Conservation (phyloP, 2,113 vertebrate species). For the Dromiciops gliroides region DNA sequence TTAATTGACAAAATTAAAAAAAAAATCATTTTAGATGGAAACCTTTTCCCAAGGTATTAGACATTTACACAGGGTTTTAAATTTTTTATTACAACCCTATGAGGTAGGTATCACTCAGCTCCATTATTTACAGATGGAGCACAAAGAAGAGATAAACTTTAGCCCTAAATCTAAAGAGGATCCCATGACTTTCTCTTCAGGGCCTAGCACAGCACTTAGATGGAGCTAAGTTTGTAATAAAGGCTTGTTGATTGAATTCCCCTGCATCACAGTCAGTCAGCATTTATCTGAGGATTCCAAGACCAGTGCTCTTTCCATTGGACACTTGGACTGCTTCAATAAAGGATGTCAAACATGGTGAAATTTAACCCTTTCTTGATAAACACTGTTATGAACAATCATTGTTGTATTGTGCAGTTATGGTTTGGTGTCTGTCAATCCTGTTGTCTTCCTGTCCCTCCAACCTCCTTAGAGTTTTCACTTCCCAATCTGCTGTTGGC, state of each 20-base stretch:
- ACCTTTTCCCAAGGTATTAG: too few species aligned
- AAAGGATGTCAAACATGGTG: background rate
- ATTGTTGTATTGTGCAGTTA: background rate
- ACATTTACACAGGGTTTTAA: too few species aligned
- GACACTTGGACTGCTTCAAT: background rate
- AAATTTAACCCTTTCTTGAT: background rate
- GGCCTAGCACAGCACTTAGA: too few species aligned
- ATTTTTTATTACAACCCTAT: background rate
- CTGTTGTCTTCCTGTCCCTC: background rate
- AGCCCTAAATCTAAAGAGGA: too few species aligned
- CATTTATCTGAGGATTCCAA: background rate
- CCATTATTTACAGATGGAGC: background rate
- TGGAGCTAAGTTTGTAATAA: too few species aligned
- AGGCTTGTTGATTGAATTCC: background rate
- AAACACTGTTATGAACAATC: background rate
- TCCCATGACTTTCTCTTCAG: too few species aligned
- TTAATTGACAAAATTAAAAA: too few species aligned
- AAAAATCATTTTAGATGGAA: too few species aligned
- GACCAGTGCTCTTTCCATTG: background rate
- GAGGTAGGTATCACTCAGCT: background rate
- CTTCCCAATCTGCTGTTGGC: background rate
- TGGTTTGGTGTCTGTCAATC: background rate
- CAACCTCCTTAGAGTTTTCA: background rate
- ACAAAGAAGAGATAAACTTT: slow-evolving; percentile 8
- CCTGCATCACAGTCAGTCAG: background rate